Evolutionary conservation across 2,888 invertebrate genomes (phyloP).

Genomic region (Zelleria hepariella): DNA sequence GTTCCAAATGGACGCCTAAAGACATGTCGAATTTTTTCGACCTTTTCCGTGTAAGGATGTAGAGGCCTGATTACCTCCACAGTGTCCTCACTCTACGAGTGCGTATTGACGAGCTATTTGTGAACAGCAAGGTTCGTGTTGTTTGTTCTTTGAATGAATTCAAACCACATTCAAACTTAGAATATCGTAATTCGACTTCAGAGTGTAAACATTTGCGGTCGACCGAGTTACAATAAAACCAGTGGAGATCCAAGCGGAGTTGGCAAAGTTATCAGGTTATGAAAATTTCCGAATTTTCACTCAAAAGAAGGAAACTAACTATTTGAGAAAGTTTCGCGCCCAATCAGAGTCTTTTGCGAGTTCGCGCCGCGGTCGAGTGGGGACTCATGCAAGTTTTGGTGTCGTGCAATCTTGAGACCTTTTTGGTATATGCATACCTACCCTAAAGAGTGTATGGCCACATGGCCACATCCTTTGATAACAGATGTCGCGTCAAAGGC

Average conservation of each 20-base stretch:
- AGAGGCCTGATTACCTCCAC: neutral
- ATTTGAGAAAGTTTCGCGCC: conserved; percentile 32
- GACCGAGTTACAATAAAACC: conserved; percentile 9
- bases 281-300: conserved; percentile 33
- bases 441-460: too few relatives aligned
- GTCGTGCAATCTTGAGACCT: neutral
- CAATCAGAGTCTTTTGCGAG: conserved; percentile 27
- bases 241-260: conserved; percentile 21
- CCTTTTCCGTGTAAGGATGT: neutral
- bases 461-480: too few relatives aligned
- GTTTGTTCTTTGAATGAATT: neutral
- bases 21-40: neutral
- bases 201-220: conserved; percentile 8
- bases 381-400: neutral
- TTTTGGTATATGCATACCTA: too few relatives aligned
- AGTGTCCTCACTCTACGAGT: neutral
- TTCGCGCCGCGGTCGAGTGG: conserved; percentile 2
- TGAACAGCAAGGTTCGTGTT: neutral
- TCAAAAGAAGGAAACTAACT: conserved; percentile 30
- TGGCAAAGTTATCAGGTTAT: conserved; percentile 34
- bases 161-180: too few relatives aligned
- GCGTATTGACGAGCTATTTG: neutral
- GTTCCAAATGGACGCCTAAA: conserved; percentile 28
- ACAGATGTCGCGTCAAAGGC: too few relatives aligned
- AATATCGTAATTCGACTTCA: neutral